These are phyloP conservation scores for Phyllostomus hastatus DNA, from an alignment of 2,113 vertebrate genomes.

Conservation along the genomic window DNA sequence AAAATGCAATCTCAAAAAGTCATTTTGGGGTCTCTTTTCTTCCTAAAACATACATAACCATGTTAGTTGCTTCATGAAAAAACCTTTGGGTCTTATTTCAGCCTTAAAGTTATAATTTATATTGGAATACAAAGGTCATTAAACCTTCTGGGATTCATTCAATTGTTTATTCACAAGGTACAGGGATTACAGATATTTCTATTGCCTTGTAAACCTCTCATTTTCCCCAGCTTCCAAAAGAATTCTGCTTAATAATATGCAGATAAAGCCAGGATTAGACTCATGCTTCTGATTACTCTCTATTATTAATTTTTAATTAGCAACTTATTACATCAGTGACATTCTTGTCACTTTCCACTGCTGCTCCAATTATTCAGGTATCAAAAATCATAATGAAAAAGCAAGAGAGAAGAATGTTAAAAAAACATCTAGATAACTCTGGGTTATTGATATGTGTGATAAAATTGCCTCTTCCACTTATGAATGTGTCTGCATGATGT, in stretches of 20 bases:
- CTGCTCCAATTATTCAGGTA: not conserved
- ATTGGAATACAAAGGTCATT: constrained; percentile 8
- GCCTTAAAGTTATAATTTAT: not conserved
- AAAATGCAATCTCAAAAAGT: constrained; percentile 5
- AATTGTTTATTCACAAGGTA: not conserved
- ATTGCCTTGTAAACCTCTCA: not conserved
- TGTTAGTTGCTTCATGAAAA: constrained; percentile 1
- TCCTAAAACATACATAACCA: not conserved
- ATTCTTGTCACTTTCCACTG: constrained; percentile 5
- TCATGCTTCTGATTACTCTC: not conserved
- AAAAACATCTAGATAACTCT: not conserved
- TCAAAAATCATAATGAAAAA: constrained; percentile 15
- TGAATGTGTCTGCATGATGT: not conserved
- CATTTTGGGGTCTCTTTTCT: not conserved
- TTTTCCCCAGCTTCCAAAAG: constrained; percentile 13
- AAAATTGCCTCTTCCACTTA: not conserved
- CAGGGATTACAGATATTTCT: not conserved
- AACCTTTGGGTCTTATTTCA: not conserved
- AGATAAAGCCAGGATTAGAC: not conserved
- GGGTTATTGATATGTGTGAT: not conserved
- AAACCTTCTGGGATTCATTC: not conserved
- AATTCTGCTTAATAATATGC: not conserved
- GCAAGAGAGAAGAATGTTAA: not conserved
- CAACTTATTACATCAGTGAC: constrained; percentile 4
- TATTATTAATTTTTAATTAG: constrained; percentile 43